Percentiles rank a stretch among this genome's conserved stretches.
phyloP scores from a whole-genome alignment of 2,888 invertebrate species.

The Saturnia pavonia region DNA sequence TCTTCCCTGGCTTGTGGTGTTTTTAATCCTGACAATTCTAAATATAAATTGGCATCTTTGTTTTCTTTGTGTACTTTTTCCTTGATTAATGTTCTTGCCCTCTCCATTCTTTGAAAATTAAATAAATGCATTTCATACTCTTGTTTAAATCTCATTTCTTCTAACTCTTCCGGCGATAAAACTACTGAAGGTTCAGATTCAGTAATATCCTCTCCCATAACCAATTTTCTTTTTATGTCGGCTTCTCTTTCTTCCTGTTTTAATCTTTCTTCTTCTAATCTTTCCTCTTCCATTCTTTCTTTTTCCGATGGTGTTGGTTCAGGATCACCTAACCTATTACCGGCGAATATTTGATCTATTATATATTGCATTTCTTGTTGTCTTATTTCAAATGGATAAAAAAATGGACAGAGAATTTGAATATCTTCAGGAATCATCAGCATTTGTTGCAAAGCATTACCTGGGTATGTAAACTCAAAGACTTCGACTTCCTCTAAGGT shows the following conservation, averaged over 20 bases:
- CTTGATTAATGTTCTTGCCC: slow-evolving; percentile 47
- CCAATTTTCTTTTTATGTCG: slow-evolving; percentile 50
- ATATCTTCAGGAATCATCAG: slow-evolving; percentile 86
- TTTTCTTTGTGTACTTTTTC: slow-evolving; percentile 49
- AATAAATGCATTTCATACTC: slow-evolving; percentile 55
- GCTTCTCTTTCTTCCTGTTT: slow-evolving; percentile 54
- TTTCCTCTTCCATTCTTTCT: slow-evolving; percentile 52
- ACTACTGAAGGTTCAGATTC: slow-evolving; percentile 42
- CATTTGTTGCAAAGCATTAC: slow-evolving; percentile 86
- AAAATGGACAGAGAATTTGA: slow-evolving; percentile 84
- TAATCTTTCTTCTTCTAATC: slow-evolving; percentile 51
- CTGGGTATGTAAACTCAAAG: slow-evolving; percentile 86
- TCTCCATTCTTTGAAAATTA: slow-evolving; percentile 72
- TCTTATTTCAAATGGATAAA: slow-evolving; percentile 82
- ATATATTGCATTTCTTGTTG: slow-evolving; percentile 72
- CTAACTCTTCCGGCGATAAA: slow-evolving; percentile 54
- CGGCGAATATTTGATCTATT: slow-evolving; percentile 67
- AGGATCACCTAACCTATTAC: slow-evolving; percentile 67
- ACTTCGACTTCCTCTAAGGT: slow-evolving; percentile 80
- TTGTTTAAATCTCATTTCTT: slow-evolving; percentile 44
- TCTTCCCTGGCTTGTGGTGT: slow-evolving; percentile 48
- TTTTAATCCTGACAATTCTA: slow-evolving; percentile 68
- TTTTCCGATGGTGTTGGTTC: slow-evolving; percentile 62
- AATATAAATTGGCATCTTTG: slow-evolving; percentile 60
- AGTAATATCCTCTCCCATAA: slow-evolving; percentile 53